These are phyloP conservation scores for Chloropsis cyanopogon DNA, from an alignment of 2,113 vertebrate genomes.

Conservation along the genomic window DNA sequence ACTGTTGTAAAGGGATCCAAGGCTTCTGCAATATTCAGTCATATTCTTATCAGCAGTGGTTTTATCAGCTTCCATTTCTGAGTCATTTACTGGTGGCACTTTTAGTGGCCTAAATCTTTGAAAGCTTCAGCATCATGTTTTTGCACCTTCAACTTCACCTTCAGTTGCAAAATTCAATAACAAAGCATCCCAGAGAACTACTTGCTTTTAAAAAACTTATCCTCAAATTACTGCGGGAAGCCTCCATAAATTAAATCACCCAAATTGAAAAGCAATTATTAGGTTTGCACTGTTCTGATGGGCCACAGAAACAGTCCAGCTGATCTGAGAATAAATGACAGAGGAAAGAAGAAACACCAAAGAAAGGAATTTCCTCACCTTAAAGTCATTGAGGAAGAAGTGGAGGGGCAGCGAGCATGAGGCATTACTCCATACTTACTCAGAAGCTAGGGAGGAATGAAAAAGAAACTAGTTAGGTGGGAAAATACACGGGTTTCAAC, in stretches of 20 bases:
- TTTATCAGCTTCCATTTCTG: not conserved
- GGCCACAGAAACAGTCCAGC: not conserved
- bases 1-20: not conserved
- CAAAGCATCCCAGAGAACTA: not conserved
- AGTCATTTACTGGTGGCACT: not conserved
- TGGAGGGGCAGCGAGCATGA: not conserved
- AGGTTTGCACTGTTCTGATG: not conserved
- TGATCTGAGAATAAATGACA: not conserved
- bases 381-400: not conserved
- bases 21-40: not conserved
- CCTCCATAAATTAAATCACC: not conserved
- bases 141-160: not conserved
- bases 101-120: not conserved
- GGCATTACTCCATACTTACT: not conserved
- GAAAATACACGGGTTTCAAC: not conserved
- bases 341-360: not conserved
- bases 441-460: not conserved
- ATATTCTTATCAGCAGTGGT: not conserved
- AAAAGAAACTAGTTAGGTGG: not conserved
- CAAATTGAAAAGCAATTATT: not conserved
- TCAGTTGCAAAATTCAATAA: not conserved
- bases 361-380: not conserved
- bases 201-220: not conserved
- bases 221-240: not conserved
- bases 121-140: not conserved